Conservation (phyloP, 92 coral and sea anemone genomes). For the Palythoa heliodiscus region DNA sequence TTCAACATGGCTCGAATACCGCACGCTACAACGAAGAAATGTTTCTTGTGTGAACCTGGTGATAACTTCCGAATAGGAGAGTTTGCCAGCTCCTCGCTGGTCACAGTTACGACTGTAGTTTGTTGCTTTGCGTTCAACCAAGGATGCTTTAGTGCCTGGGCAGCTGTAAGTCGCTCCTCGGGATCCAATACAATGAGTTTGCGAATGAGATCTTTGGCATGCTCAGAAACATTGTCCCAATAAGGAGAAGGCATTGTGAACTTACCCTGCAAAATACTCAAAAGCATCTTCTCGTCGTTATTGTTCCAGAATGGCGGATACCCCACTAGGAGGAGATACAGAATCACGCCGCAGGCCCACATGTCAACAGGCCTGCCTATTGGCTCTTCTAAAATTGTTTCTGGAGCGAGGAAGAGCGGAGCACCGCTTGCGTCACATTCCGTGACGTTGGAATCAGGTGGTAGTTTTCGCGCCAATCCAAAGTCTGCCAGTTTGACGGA, state of each 20-base stretch:
- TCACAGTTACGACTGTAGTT: conserved; percentile 42
- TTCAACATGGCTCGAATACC: conserved; percentile 48
- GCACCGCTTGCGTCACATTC: conserved; percentile 92
- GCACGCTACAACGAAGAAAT: conserved; percentile 36
- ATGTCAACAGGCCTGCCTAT: conserved; percentile 91
- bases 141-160: conserved; percentile 77
- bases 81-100: conserved; percentile 29
- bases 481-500: conserved; percentile 89
- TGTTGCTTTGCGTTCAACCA: conserved; percentile 49
- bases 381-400: conserved; percentile 90
- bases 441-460: conserved; percentile 62
- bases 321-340: conserved; percentile 86
- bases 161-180: conserved; percentile 76
- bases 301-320: conserved; percentile 97
- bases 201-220: conserved; percentile 76
- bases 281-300: conserved; percentile 74
- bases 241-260: conserved; percentile 67
- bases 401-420: conserved; percentile 97
- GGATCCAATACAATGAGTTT: conserved; percentile 69
- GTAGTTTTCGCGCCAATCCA: conserved; percentile 84
- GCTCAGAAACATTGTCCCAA: conserved; percentile 75
- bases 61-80: conserved; percentile 39
- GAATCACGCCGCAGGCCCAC: conserved; percentile 90
- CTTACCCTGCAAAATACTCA: conserved; percentile 79
- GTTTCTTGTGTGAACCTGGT: conserved; percentile 41